Evolutionary conservation across 2,888 invertebrate genomes (phyloP).

Genomic region (Protophormia terraenovae): DNA sequence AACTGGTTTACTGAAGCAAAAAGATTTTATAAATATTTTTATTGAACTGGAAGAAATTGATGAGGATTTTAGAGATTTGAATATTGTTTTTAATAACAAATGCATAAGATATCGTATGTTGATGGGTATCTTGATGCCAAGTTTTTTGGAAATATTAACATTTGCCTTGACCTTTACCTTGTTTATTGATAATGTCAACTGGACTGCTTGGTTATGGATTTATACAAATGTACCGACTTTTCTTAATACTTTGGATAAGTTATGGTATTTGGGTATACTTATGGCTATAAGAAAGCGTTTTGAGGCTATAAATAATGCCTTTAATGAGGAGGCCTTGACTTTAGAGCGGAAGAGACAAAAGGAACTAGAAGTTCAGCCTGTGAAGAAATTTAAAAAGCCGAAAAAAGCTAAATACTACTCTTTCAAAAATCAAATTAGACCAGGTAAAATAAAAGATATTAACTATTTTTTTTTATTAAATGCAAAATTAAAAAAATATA

Average conservation of each 20-base stretch:
- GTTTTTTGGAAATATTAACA: constrained; percentile 74
- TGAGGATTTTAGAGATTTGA: constrained; percentile 75
- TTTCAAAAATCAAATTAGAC: constrained; percentile 57
- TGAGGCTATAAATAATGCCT: constrained; percentile 70
- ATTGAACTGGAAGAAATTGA: constrained; percentile 77
- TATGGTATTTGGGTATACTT: constrained; percentile 79
- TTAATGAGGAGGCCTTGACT: constrained; percentile 72
- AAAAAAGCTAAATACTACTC: neutral
- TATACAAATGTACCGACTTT: constrained; percentile 76
- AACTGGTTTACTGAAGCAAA: constrained; percentile 77
- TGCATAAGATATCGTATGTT: constrained; percentile 72
- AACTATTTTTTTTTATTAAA: neutral
- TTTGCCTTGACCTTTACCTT: constrained; percentile 72
- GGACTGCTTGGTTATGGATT: constrained; percentile 75
- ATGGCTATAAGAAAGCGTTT: constrained; percentile 78
- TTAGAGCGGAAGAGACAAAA: constrained; percentile 71
- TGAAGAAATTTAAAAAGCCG: neutral
- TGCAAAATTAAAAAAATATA: no score
- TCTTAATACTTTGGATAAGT: constrained; percentile 78
- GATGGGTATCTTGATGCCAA: constrained; percentile 72
- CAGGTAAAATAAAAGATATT: neutral
- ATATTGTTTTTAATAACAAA: constrained; percentile 75
- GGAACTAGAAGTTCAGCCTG: neutral
- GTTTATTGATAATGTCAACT: constrained; percentile 73
- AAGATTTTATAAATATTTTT: constrained; percentile 74